Evolutionary conservation across 2,888 invertebrate genomes (phyloP), one percentile per base, ranked within the genome.

Genomic region (Pseudococcus viburni): DNA sequence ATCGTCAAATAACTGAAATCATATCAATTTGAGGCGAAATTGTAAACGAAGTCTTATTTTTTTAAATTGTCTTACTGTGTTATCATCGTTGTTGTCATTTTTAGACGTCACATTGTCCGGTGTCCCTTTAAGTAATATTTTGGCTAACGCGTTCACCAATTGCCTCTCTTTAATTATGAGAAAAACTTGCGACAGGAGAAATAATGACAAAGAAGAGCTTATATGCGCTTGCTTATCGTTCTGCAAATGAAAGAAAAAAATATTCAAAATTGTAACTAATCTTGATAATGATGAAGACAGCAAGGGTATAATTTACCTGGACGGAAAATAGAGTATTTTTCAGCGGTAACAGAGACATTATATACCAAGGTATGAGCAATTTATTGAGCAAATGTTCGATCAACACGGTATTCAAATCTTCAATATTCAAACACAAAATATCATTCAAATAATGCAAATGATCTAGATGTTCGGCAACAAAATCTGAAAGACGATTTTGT

Each of bases 391-490:
- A 93, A 92, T 99, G 98, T 91, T 98, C 98, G 0, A 97, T 96
- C 88, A 99, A 93, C 84, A 99, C 98, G 90, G 97, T 96, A 92
- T 99, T 99, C 88, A 99, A 93, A 91, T 97, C 96, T 86, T 96
- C 95, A 90, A 99, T 98, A 91, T 97, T 95, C 89, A 99, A 93
- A 91, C 96, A 95, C 26, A 99, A 94, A 90, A 99, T 99, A 91
- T 99, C 99, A 91, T 99, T 99, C 89, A 99, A 93, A 92, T 99
- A 99, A 92, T 99, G 99, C 17, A 99, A 93, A 92, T 99, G 98
- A 92, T 99, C 99, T 90, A 99, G 93, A 92, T 99, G 99, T 92
- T 99, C 99, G 0, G 98, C 99, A 1, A 99, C 98, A 90, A 99
- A 92, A 92, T 98, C 98, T 15, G 98, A 95, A 85, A 99, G 93